These are phyloP conservation scores for Lophotriccus pileatus DNA, from an alignment of 2,797 vertebrate species.

Conservation along the genomic window DNA sequence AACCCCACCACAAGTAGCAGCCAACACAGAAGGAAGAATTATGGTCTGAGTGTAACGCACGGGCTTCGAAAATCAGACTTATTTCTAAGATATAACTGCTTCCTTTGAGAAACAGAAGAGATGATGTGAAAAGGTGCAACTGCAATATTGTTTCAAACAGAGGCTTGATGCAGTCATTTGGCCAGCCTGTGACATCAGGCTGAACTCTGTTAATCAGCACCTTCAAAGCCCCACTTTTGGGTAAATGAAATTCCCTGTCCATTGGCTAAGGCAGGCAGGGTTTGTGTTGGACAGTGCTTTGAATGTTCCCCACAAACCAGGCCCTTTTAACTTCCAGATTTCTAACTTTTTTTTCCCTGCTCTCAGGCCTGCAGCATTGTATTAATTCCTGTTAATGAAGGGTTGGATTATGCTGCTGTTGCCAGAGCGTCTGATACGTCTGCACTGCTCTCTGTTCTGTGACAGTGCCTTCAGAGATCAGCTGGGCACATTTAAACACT, in stretches of 20 bases:
- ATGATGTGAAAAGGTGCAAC: conserved; percentile 17
- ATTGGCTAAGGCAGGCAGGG: neutral
- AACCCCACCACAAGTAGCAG: neutral
- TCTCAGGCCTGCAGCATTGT: conserved; percentile 31
- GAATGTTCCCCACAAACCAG: neutral
- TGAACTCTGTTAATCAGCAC: conserved; percentile 48
- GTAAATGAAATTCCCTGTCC: conserved; percentile 33
- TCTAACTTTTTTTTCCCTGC: conserved; percentile 6
- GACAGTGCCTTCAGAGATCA: conserved; percentile 58
- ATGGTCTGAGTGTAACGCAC: neutral
- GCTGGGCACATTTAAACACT: conserved; percentile 40
- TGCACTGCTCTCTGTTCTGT: conserved; percentile 31
- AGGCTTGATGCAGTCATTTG: conserved; percentile 27
- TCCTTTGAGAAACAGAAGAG: conserved; percentile 30
- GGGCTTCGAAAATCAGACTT: conserved; percentile 45
- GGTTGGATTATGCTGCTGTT: conserved; percentile 31
- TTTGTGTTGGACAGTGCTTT: conserved; percentile 28
- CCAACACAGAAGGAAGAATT: neutral
- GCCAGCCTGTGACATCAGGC: neutral
- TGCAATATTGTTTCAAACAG: conserved; percentile 43
- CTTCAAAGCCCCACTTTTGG: conserved; percentile 40
- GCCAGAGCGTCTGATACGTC: conserved; percentile 30
- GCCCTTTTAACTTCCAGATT: conserved; percentile 45
- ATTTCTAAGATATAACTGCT: neutral
- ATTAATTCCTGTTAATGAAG: conserved; percentile 62